Conservation (phyloP, 2,113 vertebrate species). For the Sander vitreus region DNA sequence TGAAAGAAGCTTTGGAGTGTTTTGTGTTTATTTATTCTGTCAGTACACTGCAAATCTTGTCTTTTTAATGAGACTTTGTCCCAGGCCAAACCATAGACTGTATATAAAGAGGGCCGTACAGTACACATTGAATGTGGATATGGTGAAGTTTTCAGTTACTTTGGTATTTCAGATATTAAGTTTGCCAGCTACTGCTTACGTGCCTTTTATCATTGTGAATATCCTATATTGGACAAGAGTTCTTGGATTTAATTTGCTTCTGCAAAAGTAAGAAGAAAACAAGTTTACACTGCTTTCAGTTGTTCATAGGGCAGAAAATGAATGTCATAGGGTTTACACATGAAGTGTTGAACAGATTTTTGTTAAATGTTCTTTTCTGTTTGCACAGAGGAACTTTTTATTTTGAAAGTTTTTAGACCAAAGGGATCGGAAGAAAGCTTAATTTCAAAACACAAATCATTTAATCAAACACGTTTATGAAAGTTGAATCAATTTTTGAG, state of each 20-base stretch:
- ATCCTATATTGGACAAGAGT: conserved; percentile 7
- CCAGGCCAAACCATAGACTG: background rate
- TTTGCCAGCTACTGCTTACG: conserved; percentile 67
- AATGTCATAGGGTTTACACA: conserved; percentile 65
- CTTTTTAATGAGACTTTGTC: conserved; percentile 16
- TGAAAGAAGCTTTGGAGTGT: conserved; percentile 49
- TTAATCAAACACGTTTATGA: conserved; percentile 33
- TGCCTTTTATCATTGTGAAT: conserved; percentile 71
- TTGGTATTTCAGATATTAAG: conserved; percentile 36
- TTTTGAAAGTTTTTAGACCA: conserved; percentile 53
- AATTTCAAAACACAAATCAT: conserved; percentile 16
- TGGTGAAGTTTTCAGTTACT: conserved; percentile 6
- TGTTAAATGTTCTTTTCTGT: conserved; percentile 42
- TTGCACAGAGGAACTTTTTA: conserved; percentile 15
- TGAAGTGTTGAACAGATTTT: conserved; percentile 3
- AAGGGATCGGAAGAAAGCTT: conserved; percentile 55
- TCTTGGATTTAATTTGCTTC: conserved; percentile 50
- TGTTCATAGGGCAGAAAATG: conserved; percentile 47
- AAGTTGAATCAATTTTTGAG: conserved; percentile 37
- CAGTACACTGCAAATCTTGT: conserved; percentile 40
- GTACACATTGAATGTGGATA: conserved; percentile 47
- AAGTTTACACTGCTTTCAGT: conserved; percentile 42
- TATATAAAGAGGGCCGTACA: too few relatives aligned
- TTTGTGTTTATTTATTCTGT: conserved; percentile 68
- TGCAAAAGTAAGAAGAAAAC: conserved; percentile 15